Conservation (phyloP, 2,797 vertebrate genomes). For the Garrulus glandarius region DNA sequence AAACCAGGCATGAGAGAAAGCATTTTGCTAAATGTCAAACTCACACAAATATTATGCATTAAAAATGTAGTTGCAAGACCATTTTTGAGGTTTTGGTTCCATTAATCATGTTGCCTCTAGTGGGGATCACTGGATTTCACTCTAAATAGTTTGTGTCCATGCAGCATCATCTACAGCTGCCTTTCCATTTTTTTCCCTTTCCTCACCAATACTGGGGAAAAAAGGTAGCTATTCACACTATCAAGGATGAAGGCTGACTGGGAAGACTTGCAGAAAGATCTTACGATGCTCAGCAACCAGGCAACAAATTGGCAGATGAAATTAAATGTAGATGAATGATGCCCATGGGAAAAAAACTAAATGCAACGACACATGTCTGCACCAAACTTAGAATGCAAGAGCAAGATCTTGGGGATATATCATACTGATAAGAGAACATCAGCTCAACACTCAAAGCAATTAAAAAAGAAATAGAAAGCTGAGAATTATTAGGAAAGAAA, state of each 20-base stretch:
- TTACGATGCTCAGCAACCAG: background rate
- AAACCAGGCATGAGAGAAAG: slow-evolving; percentile 46
- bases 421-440: background rate
- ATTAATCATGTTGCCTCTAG: background rate
- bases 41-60: slow-evolving; percentile 31
- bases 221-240: background rate
- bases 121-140: background rate
- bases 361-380: background rate
- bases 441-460: background rate
- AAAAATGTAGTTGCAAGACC: slow-evolving; percentile 40
- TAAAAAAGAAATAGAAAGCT: background rate
- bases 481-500: background rate
- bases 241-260: background rate
- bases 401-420: background rate
- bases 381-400: background rate
- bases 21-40: slow-evolving; percentile 57
- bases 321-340: background rate
- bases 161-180: background rate
- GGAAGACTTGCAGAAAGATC: background rate
- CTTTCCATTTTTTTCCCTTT: background rate
- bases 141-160: background rate
- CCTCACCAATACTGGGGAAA: background rate
- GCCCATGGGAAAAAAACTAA: background rate
- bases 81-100: slow-evolving; percentile 37
- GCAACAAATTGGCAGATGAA: background rate